Percentiles rank a stretch among this genome's conserved stretches.
Conservation (phyloP, 2,888 invertebrate species). For the Melangyna quadrimaculata region DNA sequence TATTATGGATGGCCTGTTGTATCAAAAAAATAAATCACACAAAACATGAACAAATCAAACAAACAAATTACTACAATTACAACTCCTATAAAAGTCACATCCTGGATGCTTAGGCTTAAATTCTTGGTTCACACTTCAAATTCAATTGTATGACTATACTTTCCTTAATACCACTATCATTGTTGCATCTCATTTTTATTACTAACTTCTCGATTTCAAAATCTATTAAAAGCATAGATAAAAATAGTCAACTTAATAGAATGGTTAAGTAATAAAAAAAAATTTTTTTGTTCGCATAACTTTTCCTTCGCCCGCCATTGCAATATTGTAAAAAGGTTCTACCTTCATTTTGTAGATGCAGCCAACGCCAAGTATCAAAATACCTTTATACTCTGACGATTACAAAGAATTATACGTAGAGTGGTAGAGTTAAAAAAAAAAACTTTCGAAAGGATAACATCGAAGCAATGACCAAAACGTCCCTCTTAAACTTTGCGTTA, state of each 20-base stretch:
- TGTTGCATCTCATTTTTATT: not conserved
- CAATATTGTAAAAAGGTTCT: not conserved
- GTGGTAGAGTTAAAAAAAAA: not conserved
- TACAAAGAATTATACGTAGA: not conserved
- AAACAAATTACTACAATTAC: no score
- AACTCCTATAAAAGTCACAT: no score
- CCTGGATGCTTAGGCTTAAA: no score
- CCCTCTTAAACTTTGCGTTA: not conserved
- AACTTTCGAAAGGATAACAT: conserved; percentile 8
- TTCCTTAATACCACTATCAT: no score
- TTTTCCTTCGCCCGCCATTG: not conserved
- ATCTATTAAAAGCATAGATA: not conserved
- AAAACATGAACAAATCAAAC: no score
- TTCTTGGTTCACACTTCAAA: no score
- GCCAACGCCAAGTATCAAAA: not conserved
- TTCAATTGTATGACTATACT: no score
- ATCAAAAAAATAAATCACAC: no score
- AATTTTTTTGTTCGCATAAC: not conserved
- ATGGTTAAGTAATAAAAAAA: not conserved
- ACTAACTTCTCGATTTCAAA: not conserved
- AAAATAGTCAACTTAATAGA: not conserved
- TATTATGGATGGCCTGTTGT: no score
- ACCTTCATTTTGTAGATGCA: not conserved
- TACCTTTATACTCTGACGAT: not conserved
- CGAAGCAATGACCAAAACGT: conserved; percentile 27